Conservation (phyloP, 2,113 vertebrate species). For the Dascyllus trimaculatus region DNA sequence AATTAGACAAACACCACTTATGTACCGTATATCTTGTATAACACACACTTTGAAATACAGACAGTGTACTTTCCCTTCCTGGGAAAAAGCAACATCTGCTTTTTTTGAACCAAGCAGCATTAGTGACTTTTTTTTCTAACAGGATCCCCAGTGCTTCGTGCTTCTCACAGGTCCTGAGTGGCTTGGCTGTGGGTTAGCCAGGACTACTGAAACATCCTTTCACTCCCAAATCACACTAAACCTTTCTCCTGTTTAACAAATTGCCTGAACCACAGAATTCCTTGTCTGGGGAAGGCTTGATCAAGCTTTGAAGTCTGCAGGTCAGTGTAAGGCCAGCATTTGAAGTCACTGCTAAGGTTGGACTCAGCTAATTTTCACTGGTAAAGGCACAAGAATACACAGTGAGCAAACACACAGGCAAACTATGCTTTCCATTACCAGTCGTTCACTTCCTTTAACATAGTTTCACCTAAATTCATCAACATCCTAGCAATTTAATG, state of each 20-base stretch:
- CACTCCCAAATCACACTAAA: conserved; percentile 78
- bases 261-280: conserved; percentile 77
- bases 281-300: conserved; percentile 79
- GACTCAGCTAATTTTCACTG: conserved; percentile 57
- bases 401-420: conserved; percentile 17
- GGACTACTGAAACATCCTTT: conserved; percentile 74
- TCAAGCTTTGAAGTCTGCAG: conserved; percentile 84
- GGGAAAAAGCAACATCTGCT: conserved; percentile 46
- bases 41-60: conserved; percentile 1
- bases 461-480: neutral
- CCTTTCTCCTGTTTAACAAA: conserved; percentile 83
- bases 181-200: conserved; percentile 69
- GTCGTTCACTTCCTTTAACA: neutral
- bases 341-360: conserved; percentile 72
- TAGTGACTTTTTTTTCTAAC: conserved; percentile 25
- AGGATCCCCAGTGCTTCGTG: conserved; percentile 42
- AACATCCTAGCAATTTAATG: neutral
- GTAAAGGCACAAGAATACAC: conserved; percentile 43
- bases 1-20: neutral
- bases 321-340: conserved; percentile 81
- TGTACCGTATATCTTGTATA: neutral
- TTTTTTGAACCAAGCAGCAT: conserved; percentile 39
- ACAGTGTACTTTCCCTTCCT: conserved; percentile 53
- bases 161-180: conserved; percentile 55
- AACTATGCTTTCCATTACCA: neutral